These are phyloP conservation scores for Octopus sinensis DNA, from an alignment of 1,140 invertebrate species.

Conservation along the genomic window DNA sequence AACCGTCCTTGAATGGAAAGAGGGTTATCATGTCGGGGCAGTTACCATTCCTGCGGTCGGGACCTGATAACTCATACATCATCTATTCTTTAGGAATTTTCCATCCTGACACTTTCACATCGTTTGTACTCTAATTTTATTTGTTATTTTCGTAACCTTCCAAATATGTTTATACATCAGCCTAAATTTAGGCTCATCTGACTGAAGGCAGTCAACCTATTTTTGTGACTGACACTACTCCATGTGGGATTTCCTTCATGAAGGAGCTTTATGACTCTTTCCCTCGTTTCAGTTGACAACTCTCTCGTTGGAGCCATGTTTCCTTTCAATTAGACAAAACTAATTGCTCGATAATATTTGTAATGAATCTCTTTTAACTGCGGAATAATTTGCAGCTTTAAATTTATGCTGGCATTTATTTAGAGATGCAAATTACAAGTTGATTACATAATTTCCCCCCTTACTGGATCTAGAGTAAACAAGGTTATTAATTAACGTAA, in stretches of 20 bases:
- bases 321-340: conserved; percentile 2
- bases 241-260: background rate
- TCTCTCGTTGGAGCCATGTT: conserved; percentile 7
- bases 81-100: background rate
- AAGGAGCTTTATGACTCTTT: background rate
- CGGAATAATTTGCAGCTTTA: background rate
- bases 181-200: background rate
- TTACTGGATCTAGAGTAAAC: background rate
- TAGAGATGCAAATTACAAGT: background rate
- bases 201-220: background rate
- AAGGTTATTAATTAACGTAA: background rate
- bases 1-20: no score
- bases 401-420: conserved; percentile 1
- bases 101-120: background rate
- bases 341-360: background rate
- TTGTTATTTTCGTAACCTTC: background rate
- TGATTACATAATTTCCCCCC: conserved; percentile 1
- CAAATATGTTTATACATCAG: background rate
- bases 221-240: background rate
- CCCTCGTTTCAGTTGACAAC: background rate
- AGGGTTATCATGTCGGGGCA: no score
- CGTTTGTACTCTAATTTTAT: background rate
- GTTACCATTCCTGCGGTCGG: no score
- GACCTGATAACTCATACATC: background rate
- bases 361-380: background rate